Evolutionary conservation across 2,888 invertebrate genomes (phyloP).

Genomic region (Scaptomyza polygonia): DNA sequence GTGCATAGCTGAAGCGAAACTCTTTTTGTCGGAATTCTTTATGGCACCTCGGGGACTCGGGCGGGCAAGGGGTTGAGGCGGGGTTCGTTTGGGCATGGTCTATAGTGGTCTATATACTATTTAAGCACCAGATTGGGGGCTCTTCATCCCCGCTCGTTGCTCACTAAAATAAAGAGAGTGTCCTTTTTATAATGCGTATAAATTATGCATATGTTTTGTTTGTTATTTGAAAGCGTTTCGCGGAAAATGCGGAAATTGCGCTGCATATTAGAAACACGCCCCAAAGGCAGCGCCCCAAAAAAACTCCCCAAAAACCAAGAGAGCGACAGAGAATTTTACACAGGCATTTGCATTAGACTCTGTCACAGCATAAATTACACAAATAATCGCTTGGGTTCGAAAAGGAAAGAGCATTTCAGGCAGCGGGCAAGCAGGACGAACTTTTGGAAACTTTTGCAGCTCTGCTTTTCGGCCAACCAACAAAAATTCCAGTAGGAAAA

Average conservation of each 20-base stretch:
- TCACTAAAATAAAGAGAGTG: slow-evolving; percentile 8
- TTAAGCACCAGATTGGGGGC: slow-evolving; percentile 43
- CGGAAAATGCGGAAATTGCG: slow-evolving; percentile 47
- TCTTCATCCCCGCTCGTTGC: neutral
- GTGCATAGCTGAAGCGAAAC: slow-evolving; percentile 47
- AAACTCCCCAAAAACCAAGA: too few relatives aligned
- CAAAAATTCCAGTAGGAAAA: neutral
- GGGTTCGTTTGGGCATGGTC: neutral
- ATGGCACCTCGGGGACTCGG: slow-evolving; percentile 60
- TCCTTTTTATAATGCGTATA: slow-evolving; percentile 53
- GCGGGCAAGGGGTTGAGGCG: slow-evolving; percentile 1
- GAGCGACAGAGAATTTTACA: neutral
- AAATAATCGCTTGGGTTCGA: slow-evolving; percentile 27
- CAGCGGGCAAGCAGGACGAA: neutral
- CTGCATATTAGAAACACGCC: slow-evolving; percentile 40
- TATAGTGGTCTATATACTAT: slow-evolving; percentile 33
- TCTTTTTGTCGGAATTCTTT: slow-evolving; percentile 66
- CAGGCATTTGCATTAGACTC: slow-evolving; percentile 24
- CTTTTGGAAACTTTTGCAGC: neutral
- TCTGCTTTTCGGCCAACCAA: neutral
- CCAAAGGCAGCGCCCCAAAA: neutral
- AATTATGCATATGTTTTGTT: slow-evolving; percentile 64
- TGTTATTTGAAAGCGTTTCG: slow-evolving; percentile 57
- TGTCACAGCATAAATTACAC: slow-evolving; percentile 40
- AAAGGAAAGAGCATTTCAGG: neutral